Evolutionary conservation across 2,113 vertebrate species (phyloP), one percentile per base, ranked within the genome.

Genomic region (Silurus meridionalis): DNA sequence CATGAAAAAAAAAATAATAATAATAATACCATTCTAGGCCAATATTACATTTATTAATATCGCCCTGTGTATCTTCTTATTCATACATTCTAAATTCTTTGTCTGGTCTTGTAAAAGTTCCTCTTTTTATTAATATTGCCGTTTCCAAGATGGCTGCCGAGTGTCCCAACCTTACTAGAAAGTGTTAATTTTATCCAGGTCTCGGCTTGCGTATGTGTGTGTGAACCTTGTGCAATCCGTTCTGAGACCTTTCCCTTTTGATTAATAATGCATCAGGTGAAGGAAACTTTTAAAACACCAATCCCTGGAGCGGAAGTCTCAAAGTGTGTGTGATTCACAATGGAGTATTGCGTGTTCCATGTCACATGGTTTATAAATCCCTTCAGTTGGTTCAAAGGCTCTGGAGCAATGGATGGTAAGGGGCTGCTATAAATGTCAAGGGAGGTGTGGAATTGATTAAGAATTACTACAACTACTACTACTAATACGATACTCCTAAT

Each of bases 301-400:
- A 46, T 90, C 87, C 83, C 83, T n/a, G n/a, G 64, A 88, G 86
- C 82, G 3, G 79, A 80, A 90, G 81, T 90, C 87, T 88, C 10
- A 17, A 88, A 90, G 83, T 87, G 90, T 91, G 90, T 91, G 91
- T 83, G 37, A 37, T 37, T 37, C 37, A 37, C 37, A 37, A 37
- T 37, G 37, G 37, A 50, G 55, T 13, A 6, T 80, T 88, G 50
- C 60, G 87, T 66, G 89, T 92, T 74, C 19, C 15, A 64, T 90
- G 75, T 91, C 89, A 90, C 86, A 91, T 91, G 86, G 91, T 91
- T 92, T 90, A 90, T 92, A 89, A 91, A 88, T 89, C 91, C 88
- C 84, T 14, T 79, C 89, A 80, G 86, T 85, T 90, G 89, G 67
- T 85, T 74, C 80, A 89, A 89, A 83, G 37, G 88, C 75, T 79